Conservation (phyloP, 2,113 vertebrate species). For the Brachypodius melanocephalos region DNA sequence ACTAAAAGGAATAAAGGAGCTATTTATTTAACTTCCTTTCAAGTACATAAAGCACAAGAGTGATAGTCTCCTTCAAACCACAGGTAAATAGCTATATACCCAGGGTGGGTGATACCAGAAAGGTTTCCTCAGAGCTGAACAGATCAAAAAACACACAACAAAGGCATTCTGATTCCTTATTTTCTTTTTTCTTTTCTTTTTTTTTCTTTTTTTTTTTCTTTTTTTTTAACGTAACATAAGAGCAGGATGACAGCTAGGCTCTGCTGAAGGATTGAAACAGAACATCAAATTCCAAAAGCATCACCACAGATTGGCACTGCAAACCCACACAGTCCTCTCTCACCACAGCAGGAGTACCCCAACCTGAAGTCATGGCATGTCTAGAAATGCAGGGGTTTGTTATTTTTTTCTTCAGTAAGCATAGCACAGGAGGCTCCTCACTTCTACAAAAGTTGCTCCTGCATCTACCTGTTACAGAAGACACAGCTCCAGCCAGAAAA, state of each 20-base stretch:
- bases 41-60: neutral
- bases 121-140: neutral
- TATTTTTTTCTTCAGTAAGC: neutral
- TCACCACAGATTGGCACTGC: neutral
- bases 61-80: neutral
- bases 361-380: neutral
- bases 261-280: neutral
- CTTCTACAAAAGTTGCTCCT: neutral
- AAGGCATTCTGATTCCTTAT: neutral
- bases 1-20: neutral
- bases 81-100: neutral
- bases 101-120: neutral
- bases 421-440: neutral
- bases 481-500: neutral
- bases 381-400: neutral
- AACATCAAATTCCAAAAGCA: neutral
- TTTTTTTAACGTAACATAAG: neutral
- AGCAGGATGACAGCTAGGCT: neutral
- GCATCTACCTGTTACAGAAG: neutral
- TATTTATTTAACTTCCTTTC: constrained; percentile 17
- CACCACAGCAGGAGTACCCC: neutral
- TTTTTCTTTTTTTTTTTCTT: neutral
- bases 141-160: neutral
- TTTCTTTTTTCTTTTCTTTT: neutral
- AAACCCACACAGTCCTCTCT: neutral